Evolutionary conservation across 2,797 vertebrate genomes (phyloP).

Genomic region (Potorous gilbertii): DNA sequence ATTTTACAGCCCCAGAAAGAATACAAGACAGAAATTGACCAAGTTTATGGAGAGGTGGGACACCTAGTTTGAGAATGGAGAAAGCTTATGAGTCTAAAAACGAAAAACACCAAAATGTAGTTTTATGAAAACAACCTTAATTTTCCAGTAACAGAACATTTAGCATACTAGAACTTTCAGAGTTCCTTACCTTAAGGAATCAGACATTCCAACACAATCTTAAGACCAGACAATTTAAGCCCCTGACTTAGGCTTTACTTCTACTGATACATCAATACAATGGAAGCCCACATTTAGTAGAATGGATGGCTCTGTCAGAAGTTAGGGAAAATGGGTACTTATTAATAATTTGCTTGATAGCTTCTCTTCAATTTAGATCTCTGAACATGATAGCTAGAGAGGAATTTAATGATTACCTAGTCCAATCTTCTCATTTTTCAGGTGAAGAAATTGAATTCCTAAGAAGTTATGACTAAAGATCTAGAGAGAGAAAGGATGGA

Average conservation of each 20-base stretch:
- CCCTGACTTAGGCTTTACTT: background rate
- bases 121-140: background rate
- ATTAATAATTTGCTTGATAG: background rate
- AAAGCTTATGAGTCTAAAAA: background rate
- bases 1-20: background rate
- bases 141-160: background rate
- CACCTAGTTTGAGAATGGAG: background rate
- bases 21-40: conserved; percentile 2
- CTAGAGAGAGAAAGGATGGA: background rate
- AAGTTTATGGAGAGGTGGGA: background rate
- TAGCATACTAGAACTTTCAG: background rate
- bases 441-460: background rate
- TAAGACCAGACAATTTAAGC: background rate
- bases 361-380: background rate
- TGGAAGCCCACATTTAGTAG: background rate
- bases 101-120: background rate
- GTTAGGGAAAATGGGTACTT: background rate
- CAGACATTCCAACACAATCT: background rate
- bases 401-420: background rate
- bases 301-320: background rate
- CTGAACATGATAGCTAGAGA: background rate
- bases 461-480: background rate
- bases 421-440: background rate
- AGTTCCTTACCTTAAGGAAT: background rate
- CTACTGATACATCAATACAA: background rate